Evolutionary conservation across 2,797 vertebrate genomes (phyloP).

Genomic region (Carapus acus): DNA sequence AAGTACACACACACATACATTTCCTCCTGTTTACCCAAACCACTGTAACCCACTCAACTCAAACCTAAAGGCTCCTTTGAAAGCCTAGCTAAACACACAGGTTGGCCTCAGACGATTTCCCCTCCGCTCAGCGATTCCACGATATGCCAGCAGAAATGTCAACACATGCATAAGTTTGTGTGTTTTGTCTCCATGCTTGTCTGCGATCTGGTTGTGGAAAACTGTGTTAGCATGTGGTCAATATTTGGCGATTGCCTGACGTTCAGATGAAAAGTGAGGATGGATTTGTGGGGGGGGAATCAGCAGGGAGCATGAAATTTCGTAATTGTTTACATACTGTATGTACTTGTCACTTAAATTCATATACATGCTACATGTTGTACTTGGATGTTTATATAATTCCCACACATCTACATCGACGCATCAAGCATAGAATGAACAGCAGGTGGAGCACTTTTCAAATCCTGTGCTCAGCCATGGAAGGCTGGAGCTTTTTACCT

Average conservation of each 20-base stretch:
- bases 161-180: too few relatives aligned
- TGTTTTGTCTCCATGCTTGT: background rate
- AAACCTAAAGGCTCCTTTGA: slow-evolving; percentile 1
- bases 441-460: slow-evolving; percentile 61
- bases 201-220: slow-evolving; percentile 5
- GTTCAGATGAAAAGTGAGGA: slow-evolving; percentile 1
- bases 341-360: too few relatives aligned
- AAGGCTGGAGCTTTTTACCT: too few relatives aligned
- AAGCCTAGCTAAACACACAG: slow-evolving; percentile 14
- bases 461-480: slow-evolving; percentile 15
- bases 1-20: too few relatives aligned
- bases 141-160: slow-evolving; percentile 49
- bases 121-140: slow-evolving; percentile 46
- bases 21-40: too few relatives aligned
- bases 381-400: too few relatives aligned
- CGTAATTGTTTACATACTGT: too few relatives aligned
- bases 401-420: too few relatives aligned
- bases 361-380: too few relatives aligned
- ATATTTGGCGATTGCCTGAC: slow-evolving; percentile 8
- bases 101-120: slow-evolving; percentile 25
- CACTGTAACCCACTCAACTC: too few relatives aligned
- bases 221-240: slow-evolving; percentile 21
- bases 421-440: slow-evolving; percentile 36
- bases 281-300: background rate
- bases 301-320: too few relatives aligned